Conservation (phyloP, 1,140 invertebrate genomes). For the Bombus superbus region DNA sequence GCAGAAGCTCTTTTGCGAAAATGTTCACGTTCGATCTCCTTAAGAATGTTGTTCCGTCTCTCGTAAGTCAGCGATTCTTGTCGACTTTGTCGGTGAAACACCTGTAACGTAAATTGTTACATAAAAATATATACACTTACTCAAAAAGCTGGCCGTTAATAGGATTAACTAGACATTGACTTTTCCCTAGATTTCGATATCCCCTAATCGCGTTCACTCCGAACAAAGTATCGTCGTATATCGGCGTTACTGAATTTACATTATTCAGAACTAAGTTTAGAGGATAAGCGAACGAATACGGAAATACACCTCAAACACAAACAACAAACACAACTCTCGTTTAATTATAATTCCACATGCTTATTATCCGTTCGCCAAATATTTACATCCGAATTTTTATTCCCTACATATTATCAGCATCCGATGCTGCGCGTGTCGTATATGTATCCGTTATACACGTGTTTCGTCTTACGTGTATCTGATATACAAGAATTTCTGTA, state of each 20-base stretch:
- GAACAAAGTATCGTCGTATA: not conserved
- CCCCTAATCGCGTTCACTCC: no score
- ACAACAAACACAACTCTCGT: not conserved
- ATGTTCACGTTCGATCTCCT: not conserved
- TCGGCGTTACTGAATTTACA: not conserved
- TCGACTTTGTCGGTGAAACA: not conserved
- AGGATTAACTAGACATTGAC: not conserved
- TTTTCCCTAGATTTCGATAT: not conserved
- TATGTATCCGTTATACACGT: not conserved
- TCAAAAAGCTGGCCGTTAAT: not conserved
- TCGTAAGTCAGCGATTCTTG: not conserved
- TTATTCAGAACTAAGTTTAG: not conserved
- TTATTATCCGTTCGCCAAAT: not conserved
- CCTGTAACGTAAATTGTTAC: constrained; percentile 5
- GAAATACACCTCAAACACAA: not conserved
- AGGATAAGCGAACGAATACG: not conserved
- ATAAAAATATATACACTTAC: not conserved
- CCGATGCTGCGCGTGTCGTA: not conserved
- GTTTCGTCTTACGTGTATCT: no score
- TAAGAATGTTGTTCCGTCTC: not conserved
- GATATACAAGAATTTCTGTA: not conserved
- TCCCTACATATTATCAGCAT: no score
- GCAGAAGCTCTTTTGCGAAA: not conserved
- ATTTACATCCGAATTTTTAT: not conserved
- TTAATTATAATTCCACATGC: not conserved